A percentile compares a stretch with the other conserved stretches of the same genome.
These are phyloP conservation scores for Phymanthus crucifer DNA, from an alignment of 92 coral and sea anemone genomes.

Conservation along the genomic window DNA sequence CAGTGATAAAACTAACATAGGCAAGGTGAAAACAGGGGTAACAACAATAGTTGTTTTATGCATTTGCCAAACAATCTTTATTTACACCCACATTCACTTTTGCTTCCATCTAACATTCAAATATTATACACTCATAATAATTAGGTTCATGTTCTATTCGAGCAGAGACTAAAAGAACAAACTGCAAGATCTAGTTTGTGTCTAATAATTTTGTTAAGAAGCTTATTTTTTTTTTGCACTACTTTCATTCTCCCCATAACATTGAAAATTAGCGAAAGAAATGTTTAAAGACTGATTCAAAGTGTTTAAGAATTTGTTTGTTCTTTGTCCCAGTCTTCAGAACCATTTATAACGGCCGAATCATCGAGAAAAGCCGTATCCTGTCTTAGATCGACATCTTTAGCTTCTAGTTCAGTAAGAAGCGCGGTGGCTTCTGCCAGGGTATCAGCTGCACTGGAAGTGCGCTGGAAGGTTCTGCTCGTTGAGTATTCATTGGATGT, in stretches of 20 bases:
- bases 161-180: too few relatives aligned
- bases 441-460: slow-evolving; percentile 90
- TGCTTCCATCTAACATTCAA: too few relatives aligned
- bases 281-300: neutral
- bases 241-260: too few relatives aligned
- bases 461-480: slow-evolving; percentile 85
- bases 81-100: too few relatives aligned
- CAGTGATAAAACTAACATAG: slow-evolving; percentile 9
- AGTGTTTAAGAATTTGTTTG: neutral
- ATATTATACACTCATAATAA: neutral
- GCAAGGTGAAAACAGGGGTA: neutral
- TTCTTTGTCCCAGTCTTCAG: slow-evolving; percentile 84
- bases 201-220: too few relatives aligned
- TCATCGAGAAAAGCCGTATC: slow-evolving; percentile 50
- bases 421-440: slow-evolving; percentile 91
- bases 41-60: neutral
- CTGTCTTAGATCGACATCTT: slow-evolving; percentile 66
- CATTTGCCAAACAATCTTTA: too few relatives aligned
- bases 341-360: slow-evolving; percentile 35
- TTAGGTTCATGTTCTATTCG: neutral
- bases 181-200: too few relatives aligned
- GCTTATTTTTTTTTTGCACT: too few relatives aligned
- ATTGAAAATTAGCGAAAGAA: too few relatives aligned
- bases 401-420: slow-evolving; percentile 89
- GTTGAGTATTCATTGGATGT: slow-evolving; percentile 85